Evolutionary conservation across 2,113 vertebrate species (phyloP).

Genomic region (Rhinopomastus cyanomelas): DNA sequence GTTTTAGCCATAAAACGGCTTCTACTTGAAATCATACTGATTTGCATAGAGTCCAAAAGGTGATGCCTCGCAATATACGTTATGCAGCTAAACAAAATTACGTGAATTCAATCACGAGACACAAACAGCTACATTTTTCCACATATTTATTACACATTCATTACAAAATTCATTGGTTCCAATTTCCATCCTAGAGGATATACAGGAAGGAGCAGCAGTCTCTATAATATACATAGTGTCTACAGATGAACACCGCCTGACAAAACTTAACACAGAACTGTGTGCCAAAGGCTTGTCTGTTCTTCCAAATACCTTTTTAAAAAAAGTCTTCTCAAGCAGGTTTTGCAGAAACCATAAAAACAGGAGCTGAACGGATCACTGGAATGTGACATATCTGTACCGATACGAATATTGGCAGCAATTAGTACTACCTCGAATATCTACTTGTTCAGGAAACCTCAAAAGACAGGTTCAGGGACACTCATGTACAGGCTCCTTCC

Average conservation of each 20-base stretch:
- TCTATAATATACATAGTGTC: not conserved
- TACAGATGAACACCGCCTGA: not conserved
- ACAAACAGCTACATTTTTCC: not conserved
- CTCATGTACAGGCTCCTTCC: not conserved
- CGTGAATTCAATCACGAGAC: not conserved
- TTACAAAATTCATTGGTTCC: not conserved
- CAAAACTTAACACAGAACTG: not conserved
- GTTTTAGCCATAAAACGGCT: too few relatives aligned
- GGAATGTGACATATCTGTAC: not conserved
- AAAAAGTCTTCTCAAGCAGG: not conserved
- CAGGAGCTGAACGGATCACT: not conserved
- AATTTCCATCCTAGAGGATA: not conserved
- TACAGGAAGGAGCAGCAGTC: not conserved
- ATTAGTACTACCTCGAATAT: not conserved
- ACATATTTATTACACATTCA: conserved; percentile 43
- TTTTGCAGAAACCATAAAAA: not conserved
- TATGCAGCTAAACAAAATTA: too few relatives aligned
- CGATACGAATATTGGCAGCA: not conserved
- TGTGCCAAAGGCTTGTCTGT: not conserved
- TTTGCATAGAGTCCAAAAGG: too few relatives aligned
- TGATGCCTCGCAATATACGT: too few relatives aligned
- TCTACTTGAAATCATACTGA: too few relatives aligned
- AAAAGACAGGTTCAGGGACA: not conserved
- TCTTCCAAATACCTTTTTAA: not conserved
- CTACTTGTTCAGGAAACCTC: not conserved